Base-by-base conservation (phyloP, 2,888 invertebrate species). In the Patella depressa region DNA sequence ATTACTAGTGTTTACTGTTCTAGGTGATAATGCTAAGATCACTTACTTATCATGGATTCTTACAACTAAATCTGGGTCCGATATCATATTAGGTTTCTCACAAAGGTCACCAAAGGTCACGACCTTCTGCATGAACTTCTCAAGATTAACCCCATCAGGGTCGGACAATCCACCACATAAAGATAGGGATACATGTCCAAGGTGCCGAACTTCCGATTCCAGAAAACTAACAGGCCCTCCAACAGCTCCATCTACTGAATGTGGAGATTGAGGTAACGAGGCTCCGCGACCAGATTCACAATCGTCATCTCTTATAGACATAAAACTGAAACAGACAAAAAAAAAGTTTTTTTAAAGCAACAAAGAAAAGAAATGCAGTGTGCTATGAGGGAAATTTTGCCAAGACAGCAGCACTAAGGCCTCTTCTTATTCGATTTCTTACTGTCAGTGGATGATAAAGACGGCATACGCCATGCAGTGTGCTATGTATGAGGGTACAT, bases 271-370 rank as follows among this genome's bases (percentile, higher is more conserved):
- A 12, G 98, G 97, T 86, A 98, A 93, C 75, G 98, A 98, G 65
- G 97, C 96, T 70, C 98, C 98, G 92, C 97, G 97, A 82, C 98
- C 98, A 80, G 98, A 98, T 93, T 98, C 98, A 84, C 96, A 95
- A 93, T 98, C 98, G 91, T 97, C 97, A 19, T 65, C 65, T 15
- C 72, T 57, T 69, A 78, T 77, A 5, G 76, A 78, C 72, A 76
- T 74, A 57, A 77, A 78, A 19, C 75, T 75, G 79, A 19, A 55
- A 34, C 53, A 45, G 45, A 9, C 1, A 45, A 45, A 45, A 45
- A 45, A 45, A 0, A 4, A 4, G 2, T 34, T 7, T 45, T 45
- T 7, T 34, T 3, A 34, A 45, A 45, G 4, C 45, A 7, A 9
- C 45, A 34, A 55, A 29, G 29, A 53, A 14, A 34, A 45, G 4